phyloP scores from a whole-genome alignment of 2,113 vertebrate genomes.

The Chaetorhynchus papuensis region DNA sequence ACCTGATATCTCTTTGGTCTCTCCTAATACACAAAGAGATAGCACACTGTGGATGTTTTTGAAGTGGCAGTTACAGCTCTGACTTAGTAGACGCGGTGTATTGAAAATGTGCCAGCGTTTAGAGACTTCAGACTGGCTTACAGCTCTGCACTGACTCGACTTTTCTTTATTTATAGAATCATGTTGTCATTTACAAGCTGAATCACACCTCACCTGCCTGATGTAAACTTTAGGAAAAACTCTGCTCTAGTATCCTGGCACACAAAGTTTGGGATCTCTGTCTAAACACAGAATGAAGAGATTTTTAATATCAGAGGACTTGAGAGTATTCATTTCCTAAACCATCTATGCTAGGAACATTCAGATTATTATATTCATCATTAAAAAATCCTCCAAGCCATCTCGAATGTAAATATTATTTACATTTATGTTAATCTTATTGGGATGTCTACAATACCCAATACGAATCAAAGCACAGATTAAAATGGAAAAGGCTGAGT shows the following conservation, averaged over 20 bases:
- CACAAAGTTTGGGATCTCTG: not conserved
- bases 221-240: not conserved
- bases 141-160: not conserved
- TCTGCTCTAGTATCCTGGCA: not conserved
- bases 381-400: not conserved
- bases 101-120: slow-evolving; percentile 3
- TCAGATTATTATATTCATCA: not conserved
- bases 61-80: slow-evolving; percentile 58
- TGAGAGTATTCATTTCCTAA: not conserved
- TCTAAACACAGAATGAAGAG: not conserved
- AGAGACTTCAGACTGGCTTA: not conserved
- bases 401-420: not conserved
- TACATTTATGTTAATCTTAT: not conserved
- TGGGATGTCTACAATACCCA: not conserved
- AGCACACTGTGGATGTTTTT: slow-evolving; percentile 27
- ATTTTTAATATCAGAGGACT: not conserved
- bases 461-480: not conserved
- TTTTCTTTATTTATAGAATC: not conserved
- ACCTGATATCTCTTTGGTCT: slow-evolving; percentile 43
- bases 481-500: not conserved
- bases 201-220: not conserved
- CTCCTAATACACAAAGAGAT: slow-evolving; percentile 25
- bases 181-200: not conserved
- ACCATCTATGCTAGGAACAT: not conserved
- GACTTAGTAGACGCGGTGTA: not conserved